phyloP scores from a whole-genome alignment of 2,888 invertebrate genomes.

The Drosophila nigritarsus region DNA sequence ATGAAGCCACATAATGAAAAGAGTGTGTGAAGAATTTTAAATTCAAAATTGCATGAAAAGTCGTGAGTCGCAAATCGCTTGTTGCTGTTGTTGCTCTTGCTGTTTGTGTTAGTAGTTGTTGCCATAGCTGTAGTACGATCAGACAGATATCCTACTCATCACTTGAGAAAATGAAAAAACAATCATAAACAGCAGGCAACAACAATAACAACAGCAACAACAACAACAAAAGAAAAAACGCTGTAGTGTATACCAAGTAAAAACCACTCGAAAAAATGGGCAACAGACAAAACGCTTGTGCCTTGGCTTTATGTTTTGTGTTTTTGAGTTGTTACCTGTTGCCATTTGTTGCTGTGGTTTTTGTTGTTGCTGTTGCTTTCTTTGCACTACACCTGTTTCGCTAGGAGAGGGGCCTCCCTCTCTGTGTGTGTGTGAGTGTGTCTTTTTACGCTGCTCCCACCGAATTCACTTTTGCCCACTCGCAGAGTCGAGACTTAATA shows the following conservation, averaged over 20 bases:
- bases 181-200: slow-evolving; percentile 78
- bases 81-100: slow-evolving; percentile 54
- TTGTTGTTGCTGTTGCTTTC: slow-evolving; percentile 60
- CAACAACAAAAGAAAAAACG: neutral
- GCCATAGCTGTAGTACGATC: slow-evolving; percentile 59
- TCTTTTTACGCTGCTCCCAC: slow-evolving; percentile 31
- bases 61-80: slow-evolving; percentile 82
- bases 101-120: slow-evolving; percentile 32
- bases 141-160: slow-evolving; percentile 82
- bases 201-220: slow-evolving; percentile 41
- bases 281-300: slow-evolving; percentile 52
- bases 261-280: slow-evolving; percentile 69
- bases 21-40: slow-evolving; percentile 82
- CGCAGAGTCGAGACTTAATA: slow-evolving; percentile 76
- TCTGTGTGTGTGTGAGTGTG: slow-evolving; percentile 11
- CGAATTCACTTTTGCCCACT: slow-evolving; percentile 68
- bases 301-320: slow-evolving; percentile 42
- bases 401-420: slow-evolving; percentile 24
- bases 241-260: slow-evolving; percentile 70
- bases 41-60: slow-evolving; percentile 82
- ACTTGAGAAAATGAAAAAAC: slow-evolving; percentile 81
- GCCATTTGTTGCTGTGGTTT: slow-evolving; percentile 64
- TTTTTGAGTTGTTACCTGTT: slow-evolving; percentile 63
- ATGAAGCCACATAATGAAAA: slow-evolving; percentile 79
- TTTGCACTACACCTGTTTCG: slow-evolving; percentile 74